Base-by-base conservation (phyloP, 2,888 invertebrate genomes). In the Stenotaenia linearis region DNA sequence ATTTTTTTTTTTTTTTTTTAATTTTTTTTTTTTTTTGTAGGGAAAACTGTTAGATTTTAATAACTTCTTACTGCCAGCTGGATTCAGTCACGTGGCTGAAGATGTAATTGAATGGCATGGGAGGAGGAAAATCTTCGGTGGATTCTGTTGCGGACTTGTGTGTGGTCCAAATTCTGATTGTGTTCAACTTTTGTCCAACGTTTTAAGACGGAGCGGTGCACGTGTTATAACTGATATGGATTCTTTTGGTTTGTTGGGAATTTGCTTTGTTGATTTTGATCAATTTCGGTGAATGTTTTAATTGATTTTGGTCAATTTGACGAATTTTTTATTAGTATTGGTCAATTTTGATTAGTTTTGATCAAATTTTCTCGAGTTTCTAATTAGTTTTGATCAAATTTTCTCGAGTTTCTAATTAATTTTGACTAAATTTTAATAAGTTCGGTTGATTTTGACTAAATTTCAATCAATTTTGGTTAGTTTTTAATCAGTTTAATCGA, bases 11-110 rank as follows among this genome's bases (percentile, higher is more conserved):
- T n/a, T n/a, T n/a, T n/a, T n/a, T n/a, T n/a, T 28, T 4, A 74
- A 6, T 74, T 18, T 6, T 4, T 25, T 3, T 25, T 28, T 23
- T 25, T 7, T 74, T n/a, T 32, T 74, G 1, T 23, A 75, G 76
- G 32, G 6, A 1, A 75, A 75, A 75, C n/a, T 28, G 28, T 21
- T 37, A 7, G 35, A 75, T 21, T n/a, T 3, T 4, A 89, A 88
- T 80, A 86, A 89, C 2, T 89, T 89, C 83, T 85, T 87, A 2
- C 83, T 92, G 81, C 91, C 91, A 0, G 88, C 90, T 0, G 92
- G 92, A 2, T 37, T 10, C 28, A 77, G 77, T 23, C 12, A 0
- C 83, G 85, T 75, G 84, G 83, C 83, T 45, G 83, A 82, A 56
- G 82, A 82, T 61, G 21, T 85, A 2, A 81, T 84, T 77, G 85